A percentile compares a stretch with the other conserved stretches of the same genome.
Evolutionary conservation across 2,888 invertebrate genomes (phyloP).

Genomic region (Trachelus iudaicus): DNA sequence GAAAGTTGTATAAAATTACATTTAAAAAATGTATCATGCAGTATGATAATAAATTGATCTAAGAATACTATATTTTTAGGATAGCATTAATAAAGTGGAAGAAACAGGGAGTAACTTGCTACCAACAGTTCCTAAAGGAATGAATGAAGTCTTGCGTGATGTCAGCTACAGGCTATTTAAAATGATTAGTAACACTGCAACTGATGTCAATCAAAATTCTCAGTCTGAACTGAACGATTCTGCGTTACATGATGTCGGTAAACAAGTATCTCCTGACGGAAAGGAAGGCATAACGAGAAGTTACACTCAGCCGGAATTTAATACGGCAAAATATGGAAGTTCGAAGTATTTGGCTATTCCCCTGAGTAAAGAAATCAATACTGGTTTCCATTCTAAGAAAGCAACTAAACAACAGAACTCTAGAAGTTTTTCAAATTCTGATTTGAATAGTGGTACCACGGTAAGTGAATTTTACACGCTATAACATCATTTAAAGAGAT

Average conservation of each 20-base stretch:
- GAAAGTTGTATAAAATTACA: slow-evolving; percentile 37
- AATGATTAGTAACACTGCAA: slow-evolving; percentile 36
- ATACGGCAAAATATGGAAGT: slow-evolving; percentile 8
- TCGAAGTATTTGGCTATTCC: background rate
- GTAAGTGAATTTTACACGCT: background rate
- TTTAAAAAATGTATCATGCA: slow-evolving; percentile 33
- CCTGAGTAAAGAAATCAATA: background rate
- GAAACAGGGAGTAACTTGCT: slow-evolving; percentile 56
- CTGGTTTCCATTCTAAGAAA: background rate
- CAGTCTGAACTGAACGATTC: slow-evolving; percentile 20
- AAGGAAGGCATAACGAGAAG: slow-evolving; percentile 33
- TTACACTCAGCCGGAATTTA: slow-evolving; percentile 41
- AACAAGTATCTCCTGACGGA: slow-evolving; percentile 11
- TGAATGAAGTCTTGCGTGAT: slow-evolving; percentile 38
- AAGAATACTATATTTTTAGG: slow-evolving; percentile 26
- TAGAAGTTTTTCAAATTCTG: background rate
- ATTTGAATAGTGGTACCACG: background rate
- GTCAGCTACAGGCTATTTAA: slow-evolving; percentile 44
- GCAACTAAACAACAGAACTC: background rate
- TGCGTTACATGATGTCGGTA: slow-evolving; percentile 2
- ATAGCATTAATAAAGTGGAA: slow-evolving; percentile 47
- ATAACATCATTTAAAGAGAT: background rate
- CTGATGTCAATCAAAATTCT: slow-evolving; percentile 36
- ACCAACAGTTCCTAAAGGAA: slow-evolving; percentile 48
- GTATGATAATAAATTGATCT: background rate